These are phyloP conservation scores for Drosophila rufa DNA, from an alignment of 1,140 invertebrate species.

Conservation along the genomic window DNA sequence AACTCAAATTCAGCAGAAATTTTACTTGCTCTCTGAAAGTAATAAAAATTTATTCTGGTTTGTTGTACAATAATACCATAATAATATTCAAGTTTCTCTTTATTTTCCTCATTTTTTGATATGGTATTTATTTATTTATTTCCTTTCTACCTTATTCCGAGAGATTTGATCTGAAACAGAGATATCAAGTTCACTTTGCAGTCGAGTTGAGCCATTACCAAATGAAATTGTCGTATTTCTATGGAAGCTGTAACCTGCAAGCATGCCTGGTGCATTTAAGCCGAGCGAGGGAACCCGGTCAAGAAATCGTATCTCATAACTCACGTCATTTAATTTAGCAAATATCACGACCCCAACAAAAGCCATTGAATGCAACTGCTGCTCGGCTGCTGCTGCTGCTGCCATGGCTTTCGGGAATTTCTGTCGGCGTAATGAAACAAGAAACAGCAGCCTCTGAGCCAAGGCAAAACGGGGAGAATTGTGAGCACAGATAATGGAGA, in stretches of 20 bases:
- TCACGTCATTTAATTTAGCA: constrained; percentile 84
- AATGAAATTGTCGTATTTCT: not conserved
- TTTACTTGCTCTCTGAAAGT: no score
- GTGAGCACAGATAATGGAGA: constrained; percentile 30
- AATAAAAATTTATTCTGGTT: no score
- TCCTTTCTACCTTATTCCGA: not conserved
- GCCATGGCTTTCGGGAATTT: constrained; percentile 36
- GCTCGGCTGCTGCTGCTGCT: constrained; percentile 62
- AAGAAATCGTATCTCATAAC: constrained; percentile 77
- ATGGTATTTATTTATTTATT: not conserved
- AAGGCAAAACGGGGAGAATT: constrained; percentile 19
- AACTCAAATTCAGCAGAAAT: no score
- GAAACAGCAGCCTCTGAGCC: constrained; percentile 55
- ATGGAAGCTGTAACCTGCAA: not conserved
- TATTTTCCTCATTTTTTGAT: not conserved
- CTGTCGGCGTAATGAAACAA: constrained; percentile 72
- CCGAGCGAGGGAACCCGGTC: constrained; percentile 7
- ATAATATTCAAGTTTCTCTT: no score
- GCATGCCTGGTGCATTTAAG: constrained; percentile 11
- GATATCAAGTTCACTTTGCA: not conserved
- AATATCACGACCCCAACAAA: constrained; percentile 84
- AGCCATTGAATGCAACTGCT: constrained; percentile 84
- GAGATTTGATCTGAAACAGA: not conserved
- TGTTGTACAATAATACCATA: no score
- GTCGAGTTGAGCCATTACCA: constrained; percentile 11